Percentiles rank a stretch among this genome's conserved stretches.
Evolutionary conservation across 2,888 invertebrate species (phyloP).

Genomic region (Aspidapion aeneum): DNA sequence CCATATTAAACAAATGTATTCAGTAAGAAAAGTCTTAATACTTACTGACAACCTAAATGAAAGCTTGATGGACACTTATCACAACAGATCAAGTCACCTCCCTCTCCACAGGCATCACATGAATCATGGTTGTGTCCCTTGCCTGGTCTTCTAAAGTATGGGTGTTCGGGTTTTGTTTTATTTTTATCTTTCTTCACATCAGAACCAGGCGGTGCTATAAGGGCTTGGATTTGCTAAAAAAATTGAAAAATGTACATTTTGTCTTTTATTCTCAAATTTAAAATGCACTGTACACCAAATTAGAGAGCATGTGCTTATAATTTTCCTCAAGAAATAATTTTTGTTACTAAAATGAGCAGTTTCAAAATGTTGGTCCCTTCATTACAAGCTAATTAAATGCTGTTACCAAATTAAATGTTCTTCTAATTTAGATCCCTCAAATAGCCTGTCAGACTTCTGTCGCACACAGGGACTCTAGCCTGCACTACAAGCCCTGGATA

Average conservation of each 20-base stretch:
- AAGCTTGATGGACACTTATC: slow-evolving; percentile 95
- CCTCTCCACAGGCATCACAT: slow-evolving; percentile 93
- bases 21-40: no score
- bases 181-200: slow-evolving; percentile 59
- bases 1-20: neutral
- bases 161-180: slow-evolving; percentile 61
- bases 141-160: slow-evolving; percentile 82
- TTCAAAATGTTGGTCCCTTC: no score
- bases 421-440: no score
- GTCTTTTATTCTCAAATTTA: neutral
- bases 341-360: no score
- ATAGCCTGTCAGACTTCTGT: no score
- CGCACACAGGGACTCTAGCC: no score
- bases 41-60: slow-evolving; percentile 94
- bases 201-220: slow-evolving; percentile 84
- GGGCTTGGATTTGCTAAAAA: slow-evolving; percentile 77
- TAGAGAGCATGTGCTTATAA: slow-evolving; percentile 3
- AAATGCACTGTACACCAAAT: no score
- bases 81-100: slow-evolving; percentile 93
- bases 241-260: no score
- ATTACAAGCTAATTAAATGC: no score
- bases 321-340: slow-evolving; percentile 1
- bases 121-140: slow-evolving; percentile 88
- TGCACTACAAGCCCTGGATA: no score
- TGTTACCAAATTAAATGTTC: no score